phyloP scores from a whole-genome alignment of 2,888 invertebrate species.

The Shargacucullia verbasci region DNA sequence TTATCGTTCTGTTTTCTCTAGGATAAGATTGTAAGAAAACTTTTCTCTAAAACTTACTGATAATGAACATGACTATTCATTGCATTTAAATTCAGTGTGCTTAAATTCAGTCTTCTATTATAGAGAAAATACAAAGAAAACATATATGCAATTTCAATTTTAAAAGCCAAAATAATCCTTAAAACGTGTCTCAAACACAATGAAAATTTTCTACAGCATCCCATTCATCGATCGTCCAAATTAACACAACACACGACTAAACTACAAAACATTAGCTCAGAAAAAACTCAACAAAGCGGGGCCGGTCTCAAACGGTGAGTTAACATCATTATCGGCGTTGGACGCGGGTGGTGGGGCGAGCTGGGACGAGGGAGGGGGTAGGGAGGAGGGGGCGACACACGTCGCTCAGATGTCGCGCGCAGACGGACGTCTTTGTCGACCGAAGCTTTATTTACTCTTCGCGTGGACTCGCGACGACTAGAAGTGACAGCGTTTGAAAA shows the following conservation, averaged over 20 bases:
- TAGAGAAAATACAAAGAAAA: neutral
- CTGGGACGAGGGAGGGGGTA: slow-evolving; percentile 40
- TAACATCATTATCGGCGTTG: slow-evolving; percentile 87
- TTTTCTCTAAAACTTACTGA: slow-evolving; percentile 11
- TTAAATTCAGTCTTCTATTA: neutral
- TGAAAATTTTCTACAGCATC: slow-evolving; percentile 6
- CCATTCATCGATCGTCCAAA: slow-evolving; percentile 33
- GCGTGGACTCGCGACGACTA: slow-evolving; percentile 74
- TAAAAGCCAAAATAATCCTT: neutral
- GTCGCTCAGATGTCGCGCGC: slow-evolving; percentile 88
- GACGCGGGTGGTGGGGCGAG: slow-evolving; percentile 61
- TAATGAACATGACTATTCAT: slow-evolving; percentile 1
- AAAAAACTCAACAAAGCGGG: slow-evolving; percentile 84
- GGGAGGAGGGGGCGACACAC: slow-evolving; percentile 79
- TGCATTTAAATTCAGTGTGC: neutral
- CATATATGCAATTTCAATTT: neutral
- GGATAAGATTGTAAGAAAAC: slow-evolving; percentile 14
- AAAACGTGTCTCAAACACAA: neutral
- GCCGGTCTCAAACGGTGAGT: slow-evolving; percentile 83
- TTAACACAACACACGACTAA: slow-evolving; percentile 58
- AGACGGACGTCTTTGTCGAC: slow-evolving; percentile 89
- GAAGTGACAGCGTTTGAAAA: slow-evolving; percentile 77
- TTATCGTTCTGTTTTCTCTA: slow-evolving; percentile 49
- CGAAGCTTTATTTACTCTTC: slow-evolving; percentile 85
- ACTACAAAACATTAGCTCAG: slow-evolving; percentile 68